Base-by-base conservation (phyloP, 2,888 invertebrate genomes). In the Seira ritae region DNA sequence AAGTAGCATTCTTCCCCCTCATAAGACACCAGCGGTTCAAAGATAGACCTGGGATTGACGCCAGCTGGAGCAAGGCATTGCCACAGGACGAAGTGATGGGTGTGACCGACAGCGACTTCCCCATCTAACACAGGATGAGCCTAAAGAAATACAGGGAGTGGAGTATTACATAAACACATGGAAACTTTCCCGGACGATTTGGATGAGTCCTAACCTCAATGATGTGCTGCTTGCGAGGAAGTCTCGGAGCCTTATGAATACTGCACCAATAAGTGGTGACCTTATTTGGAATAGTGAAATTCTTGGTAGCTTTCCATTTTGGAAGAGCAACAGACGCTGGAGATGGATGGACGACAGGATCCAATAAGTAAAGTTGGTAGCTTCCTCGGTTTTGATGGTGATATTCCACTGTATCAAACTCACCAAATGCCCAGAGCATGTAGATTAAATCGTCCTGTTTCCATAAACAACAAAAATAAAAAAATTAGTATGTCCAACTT, bases 1-100 rank as follows among this genome's bases (percentile, higher is more conserved):
- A 71, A n/a, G 31, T 83, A 80, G 65, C 84, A 86, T 22, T 83
- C 84, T 31, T 76, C 80, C 8, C 83, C 84, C 3, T 23, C 50
- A 10, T 42, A 31, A 1, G 46, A 6, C 0, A 85, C 19, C 4
- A 69, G 72, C 0, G 70, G 80, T 24, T 84, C 84, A 22, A 85
- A 86, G 12, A 77, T 55, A 3, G 55, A 42, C 4, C 68, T 55
- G 17, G 86, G 70, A 22, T 80, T 69, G 0, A 31, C 50, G 4
- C 75, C 78, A 17, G 55, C 65, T 8, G 86, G 86, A 10, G 80
- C 77, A 4, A 71, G n/a, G 24, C 86, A 86, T 6, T 24, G 62
- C 62, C 70, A 83, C 0, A 86, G 12, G 0, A 78, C 46, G 42
- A 78, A 78, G 19, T 86, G 86, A 62, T 86, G 86, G 1, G 77